A percentile compares a stretch with the other conserved stretches of the same genome.
Conservation (phyloP, 1,140 invertebrate genomes). For the Drosophila ficusphila region DNA sequence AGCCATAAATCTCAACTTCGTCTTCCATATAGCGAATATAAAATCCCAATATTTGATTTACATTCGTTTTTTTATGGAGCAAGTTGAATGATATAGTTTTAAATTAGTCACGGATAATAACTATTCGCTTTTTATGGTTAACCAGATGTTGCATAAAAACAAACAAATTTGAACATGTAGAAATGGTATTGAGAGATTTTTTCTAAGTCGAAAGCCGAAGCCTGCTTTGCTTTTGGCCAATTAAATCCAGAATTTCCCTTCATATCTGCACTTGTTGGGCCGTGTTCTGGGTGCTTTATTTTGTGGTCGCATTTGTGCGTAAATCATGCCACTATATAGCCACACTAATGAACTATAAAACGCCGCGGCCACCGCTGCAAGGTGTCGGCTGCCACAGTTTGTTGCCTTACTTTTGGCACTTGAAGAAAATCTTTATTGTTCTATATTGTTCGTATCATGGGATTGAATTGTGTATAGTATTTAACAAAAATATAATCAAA, state of each 20-base stretch:
- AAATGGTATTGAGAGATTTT: too few species aligned
- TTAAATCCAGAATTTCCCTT: conserved; percentile 12
- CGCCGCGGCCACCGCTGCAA: conserved; percentile 20
- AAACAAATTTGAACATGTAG: too few species aligned
- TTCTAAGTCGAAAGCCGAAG: neutral
- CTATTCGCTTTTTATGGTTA: too few species aligned
- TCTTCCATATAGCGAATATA: neutral
- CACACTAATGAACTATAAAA: conserved; percentile 76
- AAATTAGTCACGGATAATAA: too few species aligned
- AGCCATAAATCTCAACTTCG: conserved; percentile 28
- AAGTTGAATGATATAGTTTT: too few species aligned
- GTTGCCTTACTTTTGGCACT: neutral
- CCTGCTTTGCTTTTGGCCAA: conserved; percentile 2
- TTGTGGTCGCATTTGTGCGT: conserved; percentile 40
- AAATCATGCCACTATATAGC: conserved; percentile 71
- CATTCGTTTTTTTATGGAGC: too few species aligned
- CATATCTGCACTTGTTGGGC: conserved; percentile 13
- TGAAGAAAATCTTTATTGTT: neutral
- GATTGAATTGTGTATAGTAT: too few species aligned
- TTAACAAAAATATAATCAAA: neutral
- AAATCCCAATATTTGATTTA: neutral
- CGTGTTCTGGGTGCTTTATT: conserved; percentile 6
- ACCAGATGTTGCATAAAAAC: too few species aligned
- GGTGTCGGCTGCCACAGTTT: conserved; percentile 31
- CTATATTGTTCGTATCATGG: too few species aligned